Conservation (phyloP, 2,113 vertebrate species). For the Phocoena sinus region DNA sequence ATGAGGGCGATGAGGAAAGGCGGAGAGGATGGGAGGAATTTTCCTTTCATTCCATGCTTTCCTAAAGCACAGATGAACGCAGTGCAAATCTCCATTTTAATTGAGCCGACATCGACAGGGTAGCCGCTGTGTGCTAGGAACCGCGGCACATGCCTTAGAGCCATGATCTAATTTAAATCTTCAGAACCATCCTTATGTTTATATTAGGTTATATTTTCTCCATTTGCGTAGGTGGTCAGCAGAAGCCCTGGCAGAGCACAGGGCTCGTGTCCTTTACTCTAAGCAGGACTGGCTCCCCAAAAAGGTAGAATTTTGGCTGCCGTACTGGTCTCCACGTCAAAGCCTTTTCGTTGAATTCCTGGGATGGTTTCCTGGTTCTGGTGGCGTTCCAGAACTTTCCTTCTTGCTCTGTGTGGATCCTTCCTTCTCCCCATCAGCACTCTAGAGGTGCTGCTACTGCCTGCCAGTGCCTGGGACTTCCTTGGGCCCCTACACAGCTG, state of each 20-base stretch:
- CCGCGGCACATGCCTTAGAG: rapidly evolving
- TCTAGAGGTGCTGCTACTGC: too few species aligned
- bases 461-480: neutral
- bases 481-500: neutral
- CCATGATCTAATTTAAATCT: neutral
- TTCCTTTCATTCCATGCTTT: neutral
- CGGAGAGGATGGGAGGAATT: too few species aligned
- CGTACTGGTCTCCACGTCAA: rapidly evolving
- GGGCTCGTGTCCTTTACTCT: neutral
- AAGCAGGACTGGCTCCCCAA: neutral
- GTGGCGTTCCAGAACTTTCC: neutral
- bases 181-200: neutral
- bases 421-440: neutral
- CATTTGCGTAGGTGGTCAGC: rapidly evolving
- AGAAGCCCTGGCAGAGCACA: neutral
- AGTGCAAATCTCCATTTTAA: rapidly evolving
- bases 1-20: neutral
- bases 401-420: neutral
- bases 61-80: neutral
- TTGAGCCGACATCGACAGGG: too few species aligned
- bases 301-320: neutral
- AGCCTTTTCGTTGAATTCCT: neutral
- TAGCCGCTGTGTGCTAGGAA: neutral
- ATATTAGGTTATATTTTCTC: rapidly evolving
- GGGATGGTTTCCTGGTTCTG: neutral